A percentile compares a stretch with the other conserved stretches of the same genome.
phyloP scores from a whole-genome alignment of 2,113 vertebrate species.

The Pseudorectes ferrugineus region DNA sequence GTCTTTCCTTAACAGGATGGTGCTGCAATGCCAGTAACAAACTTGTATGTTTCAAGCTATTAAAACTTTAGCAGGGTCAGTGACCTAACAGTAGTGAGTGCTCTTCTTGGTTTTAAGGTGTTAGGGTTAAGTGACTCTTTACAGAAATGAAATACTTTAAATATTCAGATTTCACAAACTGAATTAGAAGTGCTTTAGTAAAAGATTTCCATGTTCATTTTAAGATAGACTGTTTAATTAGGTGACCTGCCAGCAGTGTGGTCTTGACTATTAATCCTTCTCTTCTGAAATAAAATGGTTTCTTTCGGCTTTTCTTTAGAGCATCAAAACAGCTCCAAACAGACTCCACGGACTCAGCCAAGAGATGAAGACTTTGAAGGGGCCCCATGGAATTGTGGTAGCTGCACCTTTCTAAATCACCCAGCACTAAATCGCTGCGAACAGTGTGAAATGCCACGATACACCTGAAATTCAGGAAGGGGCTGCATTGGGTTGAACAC shows the following conservation, averaged over 20 bases:
- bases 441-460: slow-evolving; percentile 98
- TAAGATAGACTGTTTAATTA: not conserved
- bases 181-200: not conserved
- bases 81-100: not conserved
- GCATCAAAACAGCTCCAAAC: slow-evolving; percentile 69
- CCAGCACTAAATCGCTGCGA: slow-evolving; percentile 98
- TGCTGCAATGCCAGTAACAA: not conserved
- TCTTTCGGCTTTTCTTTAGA: slow-evolving; percentile 17
- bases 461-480: slow-evolving; percentile 81
- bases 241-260: not conserved
- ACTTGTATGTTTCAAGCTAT: not conserved
- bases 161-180: not conserved
- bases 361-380: slow-evolving; percentile 98
- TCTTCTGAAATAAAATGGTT: not conserved
- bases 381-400: slow-evolving; percentile 96
- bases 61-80: not conserved
- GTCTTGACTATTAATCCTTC: not conserved
- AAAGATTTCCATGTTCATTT: not conserved
- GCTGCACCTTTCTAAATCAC: slow-evolving; percentile 98
- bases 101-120: not conserved
- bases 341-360: slow-evolving; percentile 71
- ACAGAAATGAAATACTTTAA: not conserved
- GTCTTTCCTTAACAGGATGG: not conserved
- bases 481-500: slow-evolving; percentile 29
- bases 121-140: not conserved